Conservation (phyloP, 2,113 vertebrate genomes). For the Malurus cyaneus region DNA sequence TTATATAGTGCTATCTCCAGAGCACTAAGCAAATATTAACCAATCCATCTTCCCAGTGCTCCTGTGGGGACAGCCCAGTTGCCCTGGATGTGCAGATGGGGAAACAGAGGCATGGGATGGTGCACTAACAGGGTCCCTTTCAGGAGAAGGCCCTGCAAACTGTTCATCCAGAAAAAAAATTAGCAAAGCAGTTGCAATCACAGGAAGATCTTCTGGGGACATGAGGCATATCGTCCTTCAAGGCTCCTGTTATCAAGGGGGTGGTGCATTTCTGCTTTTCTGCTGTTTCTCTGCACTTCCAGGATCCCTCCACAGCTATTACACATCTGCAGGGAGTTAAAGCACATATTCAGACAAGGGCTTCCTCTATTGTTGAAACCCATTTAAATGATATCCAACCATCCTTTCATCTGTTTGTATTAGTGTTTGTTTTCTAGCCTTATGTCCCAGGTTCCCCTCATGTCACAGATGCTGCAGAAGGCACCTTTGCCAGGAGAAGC, state of each 20-base stretch:
- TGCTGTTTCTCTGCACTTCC: not conserved
- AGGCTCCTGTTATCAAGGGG: not conserved
- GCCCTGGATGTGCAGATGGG: not conserved
- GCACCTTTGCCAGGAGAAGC: not conserved
- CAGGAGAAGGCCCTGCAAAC: not conserved
- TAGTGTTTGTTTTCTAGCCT: not conserved
- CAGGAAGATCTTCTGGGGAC: not conserved
- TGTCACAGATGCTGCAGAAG: not conserved
- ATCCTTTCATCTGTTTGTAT: not conserved
- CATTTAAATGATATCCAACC: not conserved
- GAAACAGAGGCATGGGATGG: not conserved
- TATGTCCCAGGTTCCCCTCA: accelerated
- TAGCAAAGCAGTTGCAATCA: not conserved
- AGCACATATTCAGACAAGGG: not conserved
- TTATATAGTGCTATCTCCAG: constrained; percentile 44
- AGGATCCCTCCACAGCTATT: not conserved
- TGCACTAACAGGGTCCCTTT: not conserved
- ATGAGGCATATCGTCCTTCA: accelerated
- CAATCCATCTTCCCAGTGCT: not conserved
- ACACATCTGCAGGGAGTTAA: not conserved
- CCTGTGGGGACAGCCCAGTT: not conserved
- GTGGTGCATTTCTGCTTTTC: not conserved
- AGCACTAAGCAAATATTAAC: constrained; percentile 42
- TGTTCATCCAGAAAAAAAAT: not conserved
- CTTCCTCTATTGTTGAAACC: not conserved